A percentile compares a stretch with the other conserved stretches of the same genome.
phyloP scores from a whole-genome alignment of 2,797 vertebrate genomes.

The Merluccius polli region DNA sequence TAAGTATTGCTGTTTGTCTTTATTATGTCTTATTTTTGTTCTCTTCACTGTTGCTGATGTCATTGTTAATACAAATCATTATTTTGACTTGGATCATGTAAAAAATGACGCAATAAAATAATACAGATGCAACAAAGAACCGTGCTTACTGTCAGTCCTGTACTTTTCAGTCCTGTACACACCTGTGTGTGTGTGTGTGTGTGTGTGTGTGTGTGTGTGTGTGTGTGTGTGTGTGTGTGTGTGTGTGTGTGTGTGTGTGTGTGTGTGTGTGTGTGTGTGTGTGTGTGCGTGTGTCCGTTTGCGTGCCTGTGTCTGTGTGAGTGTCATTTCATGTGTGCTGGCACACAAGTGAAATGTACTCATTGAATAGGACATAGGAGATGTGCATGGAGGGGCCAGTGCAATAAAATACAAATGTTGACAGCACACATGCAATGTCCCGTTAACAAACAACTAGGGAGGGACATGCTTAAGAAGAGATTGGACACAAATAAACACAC shows the following conservation, averaged over 20 bases:
- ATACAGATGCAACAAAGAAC: neutral
- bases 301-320: neutral
- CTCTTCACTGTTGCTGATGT: neutral
- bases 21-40: neutral
- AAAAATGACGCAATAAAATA: neutral
- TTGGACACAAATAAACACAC: neutral
- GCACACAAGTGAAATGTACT: too few species aligned
- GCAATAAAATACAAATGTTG: too few species aligned
- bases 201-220: neutral
- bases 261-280: too few species aligned
- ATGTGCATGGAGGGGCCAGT: too few species aligned
- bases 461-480: too few species aligned
- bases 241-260: neutral
- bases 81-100: neutral
- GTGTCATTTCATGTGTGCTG: neutral
- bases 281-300: neutral
- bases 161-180: neutral
- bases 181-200: neutral
- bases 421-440: too few species aligned
- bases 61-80: neutral
- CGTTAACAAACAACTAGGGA: too few species aligned
- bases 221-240: neutral
- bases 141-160: neutral
- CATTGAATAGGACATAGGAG: too few species aligned
- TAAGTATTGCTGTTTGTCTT: neutral